Percentiles rank a stretch among this genome's conserved stretches.
These are phyloP conservation scores for Poecilia picta DNA, from an alignment of 2,797 vertebrate species.

Conservation along the genomic window DNA sequence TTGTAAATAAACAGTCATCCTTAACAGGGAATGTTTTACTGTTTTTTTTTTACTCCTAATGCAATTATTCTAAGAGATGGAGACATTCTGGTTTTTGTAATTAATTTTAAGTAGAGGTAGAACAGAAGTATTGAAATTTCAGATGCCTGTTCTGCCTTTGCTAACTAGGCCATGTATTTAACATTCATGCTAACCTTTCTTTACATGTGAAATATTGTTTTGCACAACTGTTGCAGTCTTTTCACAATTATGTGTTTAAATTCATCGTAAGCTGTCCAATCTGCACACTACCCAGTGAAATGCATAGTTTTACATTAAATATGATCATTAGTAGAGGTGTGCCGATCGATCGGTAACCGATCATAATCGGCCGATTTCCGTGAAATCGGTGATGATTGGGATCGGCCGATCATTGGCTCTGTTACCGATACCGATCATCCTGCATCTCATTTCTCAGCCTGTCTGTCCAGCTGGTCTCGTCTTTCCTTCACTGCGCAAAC, in stretches of 20 bases:
- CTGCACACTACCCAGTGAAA: not conserved
- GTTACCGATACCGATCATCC: no score
- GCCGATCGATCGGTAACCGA: no score
- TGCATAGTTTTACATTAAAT: not conserved
- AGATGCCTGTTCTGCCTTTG: not conserved
- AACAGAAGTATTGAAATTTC: not conserved
- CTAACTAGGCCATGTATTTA: not conserved
- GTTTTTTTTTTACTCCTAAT: not conserved
- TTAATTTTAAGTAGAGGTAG: not conserved
- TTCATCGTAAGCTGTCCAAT: not conserved
- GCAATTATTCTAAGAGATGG: not conserved
- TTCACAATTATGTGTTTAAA: not conserved
- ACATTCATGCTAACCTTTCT: not conserved
- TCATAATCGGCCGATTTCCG: no score
- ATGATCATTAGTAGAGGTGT: no score
- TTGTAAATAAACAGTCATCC: slow-evolving; percentile 80
- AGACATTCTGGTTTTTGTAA: not conserved
- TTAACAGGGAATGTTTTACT: not conserved
- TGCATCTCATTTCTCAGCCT: no score
- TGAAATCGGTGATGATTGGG: no score
- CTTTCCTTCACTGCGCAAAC: no score
- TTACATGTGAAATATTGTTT: not conserved
- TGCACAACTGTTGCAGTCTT: not conserved
- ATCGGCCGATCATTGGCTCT: no score
- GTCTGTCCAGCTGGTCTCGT: no score